A percentile compares a stretch with the other conserved stretches of the same genome.
These are phyloP conservation scores for Apeira syringaria DNA, from an alignment of 2,888 invertebrate genomes.

Conservation along the genomic window DNA sequence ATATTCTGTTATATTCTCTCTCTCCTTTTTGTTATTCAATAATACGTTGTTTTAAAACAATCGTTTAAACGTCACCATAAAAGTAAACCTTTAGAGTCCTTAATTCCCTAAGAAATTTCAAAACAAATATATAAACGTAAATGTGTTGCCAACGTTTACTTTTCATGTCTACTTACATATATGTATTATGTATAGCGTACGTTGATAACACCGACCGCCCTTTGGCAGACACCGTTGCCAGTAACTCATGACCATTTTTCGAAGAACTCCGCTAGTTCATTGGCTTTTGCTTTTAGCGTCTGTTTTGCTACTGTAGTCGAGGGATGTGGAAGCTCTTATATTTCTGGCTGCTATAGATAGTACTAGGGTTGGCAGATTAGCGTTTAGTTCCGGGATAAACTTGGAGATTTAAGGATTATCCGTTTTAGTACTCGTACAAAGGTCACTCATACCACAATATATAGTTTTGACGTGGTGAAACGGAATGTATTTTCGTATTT, in stretches of 20 bases:
- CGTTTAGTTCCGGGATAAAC: conserved; percentile 34
- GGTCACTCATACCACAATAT: conserved; percentile 19
- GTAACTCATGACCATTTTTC: conserved; percentile 44
- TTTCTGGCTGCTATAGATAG: conserved; percentile 48
- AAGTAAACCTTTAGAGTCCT: conserved; percentile 19
- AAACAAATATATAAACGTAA: conserved; percentile 29
- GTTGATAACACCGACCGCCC: conserved; percentile 51
- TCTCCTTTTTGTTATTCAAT: conserved; percentile 9
- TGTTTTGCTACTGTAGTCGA: conserved; percentile 33
- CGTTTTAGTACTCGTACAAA: conserved; percentile 24
- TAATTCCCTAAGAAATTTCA: conserved; percentile 25
- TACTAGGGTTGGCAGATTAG: conserved; percentile 39
- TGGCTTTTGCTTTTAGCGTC: conserved; percentile 42
- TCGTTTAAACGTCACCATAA: too few relatives aligned
- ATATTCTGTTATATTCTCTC: background rate
- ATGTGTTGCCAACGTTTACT: conserved; percentile 32
- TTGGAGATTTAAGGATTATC: conserved; percentile 31
- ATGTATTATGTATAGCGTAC: conserved; percentile 26
- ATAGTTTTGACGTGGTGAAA: conserved; percentile 2
- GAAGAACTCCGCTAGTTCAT: conserved; percentile 52
- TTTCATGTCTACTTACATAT: conserved; percentile 34
- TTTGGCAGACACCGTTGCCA: conserved; percentile 61
- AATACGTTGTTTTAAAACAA: too few relatives aligned
- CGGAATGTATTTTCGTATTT: conserved; percentile 11
- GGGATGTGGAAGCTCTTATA: conserved; percentile 47